Percentiles rank a stretch among this genome's conserved stretches.
Conservation (phyloP, 2,113 vertebrate genomes). For the Australoheros scitulus region DNA sequence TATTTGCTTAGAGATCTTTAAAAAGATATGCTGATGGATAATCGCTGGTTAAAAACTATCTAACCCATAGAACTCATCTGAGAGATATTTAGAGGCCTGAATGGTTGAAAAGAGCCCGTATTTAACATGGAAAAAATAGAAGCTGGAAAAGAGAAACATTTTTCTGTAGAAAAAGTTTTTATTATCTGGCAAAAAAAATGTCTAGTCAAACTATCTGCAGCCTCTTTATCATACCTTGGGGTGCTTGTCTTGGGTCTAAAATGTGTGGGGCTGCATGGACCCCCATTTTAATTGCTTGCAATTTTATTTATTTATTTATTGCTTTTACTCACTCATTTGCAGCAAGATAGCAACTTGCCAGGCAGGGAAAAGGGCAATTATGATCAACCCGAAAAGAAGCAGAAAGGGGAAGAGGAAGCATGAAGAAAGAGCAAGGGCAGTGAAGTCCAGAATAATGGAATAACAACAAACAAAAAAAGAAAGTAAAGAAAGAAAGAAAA, state of each 20-base stretch:
- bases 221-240: neutral
- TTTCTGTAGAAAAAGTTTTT: neutral
- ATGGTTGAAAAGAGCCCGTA: neutral
- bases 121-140: neutral
- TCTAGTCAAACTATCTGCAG: neutral
- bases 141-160: too few relatives aligned
- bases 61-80: neutral
- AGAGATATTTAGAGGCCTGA: neutral
- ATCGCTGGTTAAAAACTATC: neutral
- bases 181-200: neutral
- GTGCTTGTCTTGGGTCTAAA: neutral
- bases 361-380: neutral
- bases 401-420: neutral
- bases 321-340: neutral
- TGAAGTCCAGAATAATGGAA: constrained; percentile 4
- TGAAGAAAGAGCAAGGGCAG: constrained; percentile 3
- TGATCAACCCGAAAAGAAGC: neutral
- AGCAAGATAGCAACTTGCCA: neutral
- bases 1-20: neutral
- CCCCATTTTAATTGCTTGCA: neutral
- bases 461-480: constrained; percentile 14
- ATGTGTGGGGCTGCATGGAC: neutral
- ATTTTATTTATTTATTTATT: neutral
- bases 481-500: constrained; percentile 11
- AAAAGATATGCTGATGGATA: neutral